phyloP scores from a whole-genome alignment of 2,797 vertebrate genomes.

The Smutsia gigantea region DNA sequence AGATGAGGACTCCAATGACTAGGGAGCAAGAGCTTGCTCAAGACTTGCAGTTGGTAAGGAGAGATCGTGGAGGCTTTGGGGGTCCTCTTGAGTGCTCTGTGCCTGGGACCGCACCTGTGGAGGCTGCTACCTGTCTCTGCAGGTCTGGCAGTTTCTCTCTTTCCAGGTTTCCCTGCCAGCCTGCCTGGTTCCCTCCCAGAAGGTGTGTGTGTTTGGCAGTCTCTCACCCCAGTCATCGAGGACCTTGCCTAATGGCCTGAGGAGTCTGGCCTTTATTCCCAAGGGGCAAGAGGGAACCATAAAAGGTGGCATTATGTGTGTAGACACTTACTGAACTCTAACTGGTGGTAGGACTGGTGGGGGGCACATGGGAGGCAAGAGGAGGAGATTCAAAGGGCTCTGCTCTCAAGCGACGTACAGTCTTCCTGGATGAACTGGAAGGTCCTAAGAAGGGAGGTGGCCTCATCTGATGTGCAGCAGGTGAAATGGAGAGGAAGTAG shows the following conservation, averaged over 20 bases:
- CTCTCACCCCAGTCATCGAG: background rate
- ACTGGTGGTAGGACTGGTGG: background rate
- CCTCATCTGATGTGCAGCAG: background rate
- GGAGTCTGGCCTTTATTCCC: background rate
- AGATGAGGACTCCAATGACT: background rate
- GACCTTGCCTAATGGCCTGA: background rate
- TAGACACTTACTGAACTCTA: background rate
- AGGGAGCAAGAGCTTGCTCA: background rate
- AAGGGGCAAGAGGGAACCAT: background rate
- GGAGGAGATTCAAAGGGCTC: background rate
- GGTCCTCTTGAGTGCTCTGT: background rate
- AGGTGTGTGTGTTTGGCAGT: background rate
- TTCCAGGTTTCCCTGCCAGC: background rate
- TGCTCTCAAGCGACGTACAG: background rate
- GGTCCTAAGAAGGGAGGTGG: background rate
- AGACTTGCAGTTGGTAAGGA: background rate
- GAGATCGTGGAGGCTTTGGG: background rate
- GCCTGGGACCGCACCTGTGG: background rate
- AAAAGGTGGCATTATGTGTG: background rate
- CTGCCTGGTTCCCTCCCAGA: background rate
- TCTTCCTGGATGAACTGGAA: background rate
- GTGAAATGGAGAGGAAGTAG: background rate
- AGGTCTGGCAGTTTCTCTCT: background rate
- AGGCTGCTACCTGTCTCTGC: background rate
- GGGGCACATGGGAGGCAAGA: background rate